Base-by-base conservation (phyloP, 2,113 vertebrate genomes). In the Oreotrochilus melanogaster region DNA sequence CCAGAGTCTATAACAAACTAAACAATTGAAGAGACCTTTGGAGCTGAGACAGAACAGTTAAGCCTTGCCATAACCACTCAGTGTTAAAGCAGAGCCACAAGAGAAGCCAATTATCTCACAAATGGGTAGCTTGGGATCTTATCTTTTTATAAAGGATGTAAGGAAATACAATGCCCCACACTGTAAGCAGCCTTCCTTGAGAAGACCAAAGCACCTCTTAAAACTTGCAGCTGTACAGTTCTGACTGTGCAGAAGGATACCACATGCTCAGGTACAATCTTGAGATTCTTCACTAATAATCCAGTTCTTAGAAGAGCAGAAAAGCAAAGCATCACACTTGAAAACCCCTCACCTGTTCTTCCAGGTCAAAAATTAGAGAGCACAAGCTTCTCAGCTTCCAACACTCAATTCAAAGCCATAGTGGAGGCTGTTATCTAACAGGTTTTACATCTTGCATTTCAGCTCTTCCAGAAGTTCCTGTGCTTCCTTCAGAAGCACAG, bases 361-460 rank as follows among this genome's bases (percentile, higher is more conserved):
- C 23, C 51, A 45, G 21, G 31, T 9, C 9, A 47, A 47, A 22
- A 47, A 21, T 47, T 47, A 47, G 45, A 21, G 45, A 18, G 22
- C 45, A 47, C 5, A 4, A 47, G 19, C 18, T 47, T 21, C 45
- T 10, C 30, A 90, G 22, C 16, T 48, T n/a, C 16, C 39, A n/a
- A 5, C 1, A 2, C 7, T 23, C 39, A 30, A 1, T 18, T 60
- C 14, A 53, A 45, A 88, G 15, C n/a, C 13, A 4, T 1, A 18
- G 11, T 3, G 6, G 37, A 78, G 57, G 25, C 18, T 82, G 22
- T 22, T n/a, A 61, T 17, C 10, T 3, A 17, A 33, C 3, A 10
- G 1, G 3, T 33, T 65, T 78, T 53, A 16, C 54, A 51, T 56
- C 45, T 33, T 8, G 6, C 2, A 16, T 5, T 19, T 47, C 37